Base-by-base conservation (phyloP, 2,888 invertebrate species). In the Sycophila texana region DNA sequence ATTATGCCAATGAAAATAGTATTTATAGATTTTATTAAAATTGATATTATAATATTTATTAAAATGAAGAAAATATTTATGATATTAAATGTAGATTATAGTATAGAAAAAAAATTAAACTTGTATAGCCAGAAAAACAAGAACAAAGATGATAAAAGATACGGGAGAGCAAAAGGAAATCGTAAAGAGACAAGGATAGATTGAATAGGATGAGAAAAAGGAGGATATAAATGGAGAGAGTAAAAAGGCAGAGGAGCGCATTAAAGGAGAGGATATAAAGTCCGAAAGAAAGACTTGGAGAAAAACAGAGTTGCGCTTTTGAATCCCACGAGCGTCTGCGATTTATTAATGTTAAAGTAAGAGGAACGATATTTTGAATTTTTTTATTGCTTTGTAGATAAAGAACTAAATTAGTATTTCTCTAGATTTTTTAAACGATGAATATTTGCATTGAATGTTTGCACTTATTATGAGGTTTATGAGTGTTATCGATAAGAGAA, bases 141-240 rank as follows among this genome's bases (percentile, higher is more conserved):
- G 30, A 39, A 39, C 7, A 39, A 22, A 61, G 13, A 20, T 20
- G 26, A 60, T 14, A 61, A 61, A 61, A n/a, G 39, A 39, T 39
- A 39, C 10, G 26, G 7, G 13, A 74, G 79, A 63, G 66, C 77
- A 77, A 79, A 26, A 71, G 57, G 74, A 81, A 74, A 75, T 73
- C 57, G 77, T 67, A 77, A 79, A 47, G 77, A 83, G 82, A 79
- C 83, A 81, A 81, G 82, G 77, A 82, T 67, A 61, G 55, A 78
- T 39, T 14, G 60, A 66, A 55, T 53, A 30, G 61, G 60, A 20
- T 39, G 47, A 60, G 26, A 67, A 53, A 49, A 63, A 70, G 30
- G n/a, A 39, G 20, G 30, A 5, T 18, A 47, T 16, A 20, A 20
- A n/a, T n/a, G 18, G n/a, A 47, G 47, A 68, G 18, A 68, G 13